Percentiles rank a stretch among this genome's conserved stretches.
Evolutionary conservation across 2,797 vertebrate species (phyloP).

Genomic region (Peromyscus attwateri): DNA sequence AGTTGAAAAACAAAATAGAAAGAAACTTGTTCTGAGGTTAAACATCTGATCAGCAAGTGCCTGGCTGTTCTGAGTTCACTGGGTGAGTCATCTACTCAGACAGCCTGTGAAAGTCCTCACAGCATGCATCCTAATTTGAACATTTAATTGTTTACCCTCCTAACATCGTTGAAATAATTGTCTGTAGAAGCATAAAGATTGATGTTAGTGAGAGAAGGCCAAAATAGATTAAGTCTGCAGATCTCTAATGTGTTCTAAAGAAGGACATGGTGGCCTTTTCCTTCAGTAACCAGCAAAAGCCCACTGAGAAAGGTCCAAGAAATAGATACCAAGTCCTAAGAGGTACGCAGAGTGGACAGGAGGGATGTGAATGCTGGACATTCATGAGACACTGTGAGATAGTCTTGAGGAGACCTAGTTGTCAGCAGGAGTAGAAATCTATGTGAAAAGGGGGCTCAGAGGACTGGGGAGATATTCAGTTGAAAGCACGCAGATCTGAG

Average conservation of each 20-base stretch:
- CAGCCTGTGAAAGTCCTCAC: slow-evolving; percentile 38
- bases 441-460: not conserved
- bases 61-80: slow-evolving; percentile 3
- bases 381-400: not conserved
- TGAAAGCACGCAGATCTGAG: not conserved
- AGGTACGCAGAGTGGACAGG: not conserved
- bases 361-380: not conserved
- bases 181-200: slow-evolving; percentile 20
- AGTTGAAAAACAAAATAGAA: not conserved
- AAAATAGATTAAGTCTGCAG: not conserved
- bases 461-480: not conserved
- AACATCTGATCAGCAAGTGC: slow-evolving; percentile 33
- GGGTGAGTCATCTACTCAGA: slow-evolving; percentile 21
- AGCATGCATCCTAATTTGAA: slow-evolving; percentile 26
- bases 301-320: not conserved
- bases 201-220: not conserved
- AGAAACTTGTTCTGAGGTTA: slow-evolving; percentile 19
- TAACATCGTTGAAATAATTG: slow-evolving; percentile 58
- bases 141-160: slow-evolving; percentile 62
- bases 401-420: not conserved
- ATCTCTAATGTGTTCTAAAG: not conserved
- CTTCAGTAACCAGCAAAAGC: not conserved
- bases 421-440: not conserved
- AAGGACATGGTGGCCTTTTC: not conserved
- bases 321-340: not conserved